Evolutionary conservation across 2,888 invertebrate species (phyloP).

Genomic region (Ophraella communa): DNA sequence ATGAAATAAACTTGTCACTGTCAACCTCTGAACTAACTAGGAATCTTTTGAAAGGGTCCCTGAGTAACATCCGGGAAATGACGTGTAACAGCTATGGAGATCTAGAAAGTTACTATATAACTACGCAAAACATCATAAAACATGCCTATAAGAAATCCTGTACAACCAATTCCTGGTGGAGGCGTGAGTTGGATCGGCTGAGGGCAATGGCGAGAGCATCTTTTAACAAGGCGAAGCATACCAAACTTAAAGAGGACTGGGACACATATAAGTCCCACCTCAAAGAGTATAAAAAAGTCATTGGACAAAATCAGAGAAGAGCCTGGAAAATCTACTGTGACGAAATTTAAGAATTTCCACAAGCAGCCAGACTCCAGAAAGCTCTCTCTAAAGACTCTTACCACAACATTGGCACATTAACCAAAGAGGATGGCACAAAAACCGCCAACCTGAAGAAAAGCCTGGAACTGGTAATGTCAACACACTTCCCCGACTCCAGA

Average conservation of each 20-base stretch:
- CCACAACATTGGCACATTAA: not conserved
- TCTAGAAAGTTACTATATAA: not conserved
- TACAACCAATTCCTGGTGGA: not conserved
- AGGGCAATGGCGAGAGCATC: not conserved
- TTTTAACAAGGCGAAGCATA: not conserved
- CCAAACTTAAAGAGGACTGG: constrained; percentile 11
- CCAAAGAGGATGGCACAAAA: constrained; percentile 8
- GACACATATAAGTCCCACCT: not conserved
- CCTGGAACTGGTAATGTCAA: no score
- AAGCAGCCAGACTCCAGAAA: not conserved
- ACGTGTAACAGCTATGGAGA: not conserved
- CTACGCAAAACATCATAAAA: not conserved
- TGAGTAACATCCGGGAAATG: no score
- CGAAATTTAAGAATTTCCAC: constrained; percentile 1
- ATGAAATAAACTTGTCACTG: no score
- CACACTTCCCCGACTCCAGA: not conserved
- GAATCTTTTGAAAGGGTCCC: no score
- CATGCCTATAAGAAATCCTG: not conserved
- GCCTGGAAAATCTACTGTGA: constrained; percentile 9
- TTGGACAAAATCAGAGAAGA: constrained; percentile 12
- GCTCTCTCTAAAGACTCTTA: not conserved
- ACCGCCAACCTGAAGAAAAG: not conserved
- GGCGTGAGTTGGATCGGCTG: not conserved
- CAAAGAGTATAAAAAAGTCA: constrained; percentile 3
- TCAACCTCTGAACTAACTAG: no score